A percentile compares a stretch with the other conserved stretches of the same genome.
phyloP scores from a whole-genome alignment of 2,113 vertebrate species.

The Fulica atra region DNA sequence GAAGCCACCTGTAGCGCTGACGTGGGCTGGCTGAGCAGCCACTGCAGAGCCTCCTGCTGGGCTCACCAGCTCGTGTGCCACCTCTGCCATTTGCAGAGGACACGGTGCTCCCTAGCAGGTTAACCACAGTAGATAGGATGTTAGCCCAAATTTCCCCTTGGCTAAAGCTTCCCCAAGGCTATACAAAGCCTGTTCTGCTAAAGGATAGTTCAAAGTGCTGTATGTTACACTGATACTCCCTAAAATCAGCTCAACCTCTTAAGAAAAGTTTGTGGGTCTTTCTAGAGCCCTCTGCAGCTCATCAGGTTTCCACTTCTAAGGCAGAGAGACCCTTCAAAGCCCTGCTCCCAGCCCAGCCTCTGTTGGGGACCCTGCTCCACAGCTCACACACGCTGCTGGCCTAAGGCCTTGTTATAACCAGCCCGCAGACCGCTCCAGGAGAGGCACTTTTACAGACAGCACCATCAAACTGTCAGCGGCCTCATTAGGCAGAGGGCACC shows the following conservation, averaged over 20 bases:
- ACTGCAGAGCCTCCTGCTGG: neutral
- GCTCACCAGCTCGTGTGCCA: neutral
- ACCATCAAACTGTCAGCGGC: neutral
- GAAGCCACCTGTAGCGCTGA: neutral
- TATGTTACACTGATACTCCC: neutral
- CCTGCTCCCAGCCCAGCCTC: neutral
- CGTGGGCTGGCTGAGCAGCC: neutral
- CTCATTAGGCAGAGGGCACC: neutral
- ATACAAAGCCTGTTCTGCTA: neutral
- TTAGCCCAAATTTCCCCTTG: neutral
- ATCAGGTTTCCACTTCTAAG: neutral
- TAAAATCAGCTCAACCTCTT: neutral
- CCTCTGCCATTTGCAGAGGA: neutral
- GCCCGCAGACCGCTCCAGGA: neutral
- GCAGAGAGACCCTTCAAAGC: neutral
- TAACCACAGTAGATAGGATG: rapidly evolving
- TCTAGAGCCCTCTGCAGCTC: neutral
- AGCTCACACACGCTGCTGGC: neutral
- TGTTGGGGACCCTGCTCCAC: neutral
- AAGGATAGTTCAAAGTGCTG: neutral
- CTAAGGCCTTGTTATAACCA: neutral
- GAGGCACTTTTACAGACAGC: neutral
- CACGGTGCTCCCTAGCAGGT: rapidly evolving
- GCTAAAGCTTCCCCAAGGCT: neutral
- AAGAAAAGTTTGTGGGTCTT: neutral